Conservation (phyloP, 2,888 invertebrate genomes). For the Pelosia muscerda region DNA sequence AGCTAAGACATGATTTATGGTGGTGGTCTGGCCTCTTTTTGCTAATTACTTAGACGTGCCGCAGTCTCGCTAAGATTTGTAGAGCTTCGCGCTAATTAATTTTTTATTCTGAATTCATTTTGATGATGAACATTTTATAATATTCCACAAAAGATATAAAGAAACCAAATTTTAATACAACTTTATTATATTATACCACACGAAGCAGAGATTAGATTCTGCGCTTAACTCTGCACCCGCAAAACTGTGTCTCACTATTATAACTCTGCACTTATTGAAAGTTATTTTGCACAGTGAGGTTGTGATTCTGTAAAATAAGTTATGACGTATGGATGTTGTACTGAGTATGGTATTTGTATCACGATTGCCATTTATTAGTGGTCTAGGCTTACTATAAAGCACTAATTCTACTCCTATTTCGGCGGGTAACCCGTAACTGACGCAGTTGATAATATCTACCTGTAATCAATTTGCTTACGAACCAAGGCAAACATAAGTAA, state of each 20-base stretch:
- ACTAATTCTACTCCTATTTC: too few relatives aligned
- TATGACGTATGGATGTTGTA: too few relatives aligned
- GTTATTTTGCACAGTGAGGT: not conserved
- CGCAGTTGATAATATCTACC: not conserved
- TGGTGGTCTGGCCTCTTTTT: slow-evolving; percentile 57
- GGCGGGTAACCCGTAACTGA: too few relatives aligned
- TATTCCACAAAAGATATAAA: not conserved
- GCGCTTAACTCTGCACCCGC: not conserved
- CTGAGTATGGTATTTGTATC: too few relatives aligned
- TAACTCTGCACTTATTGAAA: not conserved
- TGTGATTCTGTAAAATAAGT: not conserved
- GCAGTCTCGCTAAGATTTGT: slow-evolving; percentile 61
- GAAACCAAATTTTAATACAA: not conserved
- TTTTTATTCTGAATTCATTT: slow-evolving; percentile 31
- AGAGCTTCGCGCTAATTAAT: slow-evolving; percentile 52
- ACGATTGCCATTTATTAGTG: not conserved
- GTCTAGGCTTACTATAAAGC: too few relatives aligned
- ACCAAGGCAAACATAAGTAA: too few relatives aligned
- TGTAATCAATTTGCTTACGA: too few relatives aligned
- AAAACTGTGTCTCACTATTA: not conserved
- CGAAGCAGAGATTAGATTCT: not conserved
- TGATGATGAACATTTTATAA: slow-evolving; percentile 18
- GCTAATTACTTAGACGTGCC: slow-evolving; percentile 66
- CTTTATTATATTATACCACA: not conserved
- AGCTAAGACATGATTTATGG: slow-evolving; percentile 62